Evolutionary conservation across 2,113 vertebrate species (phyloP), one percentile per base, ranked within the genome.

Genomic region (Isichthys henryi): DNA sequence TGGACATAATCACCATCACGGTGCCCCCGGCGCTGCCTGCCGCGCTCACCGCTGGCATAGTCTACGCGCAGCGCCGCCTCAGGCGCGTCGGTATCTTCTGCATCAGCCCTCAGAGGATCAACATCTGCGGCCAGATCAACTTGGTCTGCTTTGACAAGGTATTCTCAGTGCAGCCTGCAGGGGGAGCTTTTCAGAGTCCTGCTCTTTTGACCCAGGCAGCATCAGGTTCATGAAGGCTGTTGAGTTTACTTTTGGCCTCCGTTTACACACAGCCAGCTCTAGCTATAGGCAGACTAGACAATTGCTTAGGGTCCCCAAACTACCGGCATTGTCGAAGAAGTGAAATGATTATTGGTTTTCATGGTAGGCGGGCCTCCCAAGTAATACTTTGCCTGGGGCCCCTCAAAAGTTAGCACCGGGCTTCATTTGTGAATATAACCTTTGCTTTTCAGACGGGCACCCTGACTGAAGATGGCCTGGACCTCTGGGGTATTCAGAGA

Each of bases 131-230:
- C 52, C 98, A 99, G 92, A 95, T 99, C 92, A 99, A 99, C 93
- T 96, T 99, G 49, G 96, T 99, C 91, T 99, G 98, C 91, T 99
- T 99, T 92, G 98, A 99, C 94, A 99, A 99, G 97, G 98, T 99
- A 84, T 84, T 45, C 45, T 23, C 19, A 46, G 45, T 5, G 45
- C 8, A 11, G 35, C 35, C 15, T 17, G 15, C 70, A 39, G 70
- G 11, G 13, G n/a, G n/a, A 82, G 39, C 39, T 82, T 45, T 45
- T 43, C 8, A 17, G 77, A 45, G 19, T 21, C 77, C 77, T 11
- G n/a, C 62, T 70, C 3, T n/a, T 27, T n/a, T 66, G n/a, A 66
- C 19, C 3, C 10, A 4, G 70, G 31, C 31, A 17, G 31, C 31
- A 15, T 77, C 46, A 85, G 21, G 43, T 85, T 49, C 83, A 15